Evolutionary conservation across 2,113 vertebrate genomes (phyloP).

Genomic region (Ceratotherium simum): DNA sequence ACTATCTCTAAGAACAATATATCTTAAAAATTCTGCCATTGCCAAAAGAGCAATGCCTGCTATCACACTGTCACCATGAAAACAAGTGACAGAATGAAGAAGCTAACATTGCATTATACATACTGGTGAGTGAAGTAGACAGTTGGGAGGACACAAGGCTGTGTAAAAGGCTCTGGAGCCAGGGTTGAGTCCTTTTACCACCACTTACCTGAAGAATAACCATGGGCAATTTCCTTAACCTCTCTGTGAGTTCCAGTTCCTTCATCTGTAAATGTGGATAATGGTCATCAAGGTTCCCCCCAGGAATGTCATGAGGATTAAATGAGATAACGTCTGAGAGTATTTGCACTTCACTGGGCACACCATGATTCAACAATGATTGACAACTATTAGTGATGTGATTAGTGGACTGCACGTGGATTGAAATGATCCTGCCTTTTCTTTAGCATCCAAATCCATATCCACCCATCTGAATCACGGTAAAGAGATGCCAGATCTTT

Average conservation of each 20-base stretch:
- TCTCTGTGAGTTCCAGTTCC: not conserved
- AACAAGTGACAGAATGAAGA: not conserved
- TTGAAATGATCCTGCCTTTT: not conserved
- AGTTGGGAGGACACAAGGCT: not conserved
- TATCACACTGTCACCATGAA: not conserved
- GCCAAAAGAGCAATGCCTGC: constrained; percentile 52
- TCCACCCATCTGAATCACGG: not conserved
- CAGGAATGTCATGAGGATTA: not conserved
- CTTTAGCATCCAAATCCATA: not conserved
- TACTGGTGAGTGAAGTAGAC: not conserved
- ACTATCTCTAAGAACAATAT: not conserved
- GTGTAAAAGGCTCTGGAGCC: not conserved
- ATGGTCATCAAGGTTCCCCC: not conserved
- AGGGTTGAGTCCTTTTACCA: not conserved
- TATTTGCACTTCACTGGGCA: not conserved
- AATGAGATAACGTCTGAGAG: not conserved
- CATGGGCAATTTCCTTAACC: not conserved
- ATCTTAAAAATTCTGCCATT: constrained; percentile 39
- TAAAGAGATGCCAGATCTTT: not conserved
- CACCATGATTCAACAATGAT: not conserved
- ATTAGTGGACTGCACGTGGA: not conserved
- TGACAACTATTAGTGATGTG: not conserved
- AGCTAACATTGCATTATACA: no score
- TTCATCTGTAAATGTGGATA: not conserved
- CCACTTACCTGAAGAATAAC: not conserved